phyloP scores from a whole-genome alignment of 2,888 invertebrate genomes.

The Tiphia femorata region DNA sequence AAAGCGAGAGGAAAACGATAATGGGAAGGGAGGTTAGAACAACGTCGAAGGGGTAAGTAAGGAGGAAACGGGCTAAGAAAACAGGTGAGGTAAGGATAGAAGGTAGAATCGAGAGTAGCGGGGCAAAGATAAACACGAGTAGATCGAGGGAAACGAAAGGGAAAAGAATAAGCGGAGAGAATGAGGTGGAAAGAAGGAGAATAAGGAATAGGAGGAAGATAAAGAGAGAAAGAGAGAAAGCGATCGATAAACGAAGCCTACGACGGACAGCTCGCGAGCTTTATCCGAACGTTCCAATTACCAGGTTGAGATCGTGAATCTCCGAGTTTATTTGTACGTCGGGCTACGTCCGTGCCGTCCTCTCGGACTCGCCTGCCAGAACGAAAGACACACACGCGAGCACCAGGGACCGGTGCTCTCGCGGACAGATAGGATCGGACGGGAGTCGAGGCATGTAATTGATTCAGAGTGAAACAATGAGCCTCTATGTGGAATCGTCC shows the following conservation, averaged over 20 bases:
- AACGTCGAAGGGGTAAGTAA: too few relatives aligned
- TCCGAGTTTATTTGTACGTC: constrained; percentile 46
- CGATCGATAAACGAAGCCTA: constrained; percentile 36
- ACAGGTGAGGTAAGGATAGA: too few relatives aligned
- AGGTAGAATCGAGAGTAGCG: too few relatives aligned
- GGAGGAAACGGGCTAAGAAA: too few relatives aligned
- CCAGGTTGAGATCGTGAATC: constrained; percentile 47
- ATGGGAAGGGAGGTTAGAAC: too few relatives aligned
- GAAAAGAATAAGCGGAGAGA: too few relatives aligned
- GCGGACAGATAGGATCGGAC: constrained; percentile 60
- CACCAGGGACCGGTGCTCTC: constrained; percentile 17
- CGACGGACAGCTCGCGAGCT: constrained; percentile 38
- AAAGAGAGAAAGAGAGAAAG: constrained; percentile 7
- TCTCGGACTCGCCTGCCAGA: constrained; percentile 10
- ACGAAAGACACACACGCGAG: constrained; percentile 45
- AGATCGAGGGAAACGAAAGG: too few relatives aligned
- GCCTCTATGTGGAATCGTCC: constrained; percentile 54
- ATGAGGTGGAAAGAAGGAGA: too few relatives aligned
- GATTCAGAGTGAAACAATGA: constrained; percentile 65
- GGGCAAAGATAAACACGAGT: too few relatives aligned
- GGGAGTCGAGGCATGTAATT: constrained; percentile 63
- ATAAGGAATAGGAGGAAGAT: too few relatives aligned
- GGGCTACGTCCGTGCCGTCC: constrained; percentile 4
- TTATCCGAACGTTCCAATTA: constrained; percentile 55
- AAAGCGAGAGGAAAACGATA: too few relatives aligned